Base-by-base conservation (phyloP, 1,140 invertebrate genomes). In the Ridgeia piscesae region DNA sequence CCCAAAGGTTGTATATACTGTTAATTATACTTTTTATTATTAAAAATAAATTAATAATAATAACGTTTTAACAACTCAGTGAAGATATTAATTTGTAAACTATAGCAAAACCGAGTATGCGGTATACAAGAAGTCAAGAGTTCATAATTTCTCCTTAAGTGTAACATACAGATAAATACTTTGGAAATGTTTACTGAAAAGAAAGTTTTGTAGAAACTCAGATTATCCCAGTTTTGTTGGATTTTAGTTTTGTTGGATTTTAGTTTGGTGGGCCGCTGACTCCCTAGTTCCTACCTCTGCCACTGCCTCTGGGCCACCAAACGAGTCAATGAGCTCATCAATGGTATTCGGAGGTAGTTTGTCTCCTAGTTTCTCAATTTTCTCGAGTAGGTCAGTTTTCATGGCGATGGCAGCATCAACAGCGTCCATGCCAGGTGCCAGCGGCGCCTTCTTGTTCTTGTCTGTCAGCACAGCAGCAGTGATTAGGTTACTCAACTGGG, bases 241-340 rank as follows among this genome's bases (percentile, higher is more conserved):
- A n/a, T n/a, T n/a, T n/a, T n/a, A n/a, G 1, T 33, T 33, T 1
- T 27, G 34, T 35, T 89, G 17, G 0, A 1, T 9, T 89, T 48
- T 91, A 35, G 21, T 35, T 91, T 35, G 91, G 42, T 42, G 11
- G 42, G 4, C 4, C 42, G 11, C 42, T 42, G 42, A 42, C 42
- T 11, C 11, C 2, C 58, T 21, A 77, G 31, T 34, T 0, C 94
- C 89, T 91, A 97, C 97, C 97, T 99, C 99, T 0, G 99, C 99
- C 0, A 99, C 99, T 96, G 98, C 98, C 94, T 99, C 98, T 6
- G 99, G 98, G 0, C 99, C 99, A 50, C 99, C 99, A 6, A 99
- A 97, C 95, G 99, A 98, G 96, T 99, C 99, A 94, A 99, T 99
- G 0, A 99, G 96, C 95, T 99, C 98, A 97, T 99, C 99, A 17